Conservation (phyloP, 2,888 invertebrate genomes). For the Xylota segnis region DNA sequence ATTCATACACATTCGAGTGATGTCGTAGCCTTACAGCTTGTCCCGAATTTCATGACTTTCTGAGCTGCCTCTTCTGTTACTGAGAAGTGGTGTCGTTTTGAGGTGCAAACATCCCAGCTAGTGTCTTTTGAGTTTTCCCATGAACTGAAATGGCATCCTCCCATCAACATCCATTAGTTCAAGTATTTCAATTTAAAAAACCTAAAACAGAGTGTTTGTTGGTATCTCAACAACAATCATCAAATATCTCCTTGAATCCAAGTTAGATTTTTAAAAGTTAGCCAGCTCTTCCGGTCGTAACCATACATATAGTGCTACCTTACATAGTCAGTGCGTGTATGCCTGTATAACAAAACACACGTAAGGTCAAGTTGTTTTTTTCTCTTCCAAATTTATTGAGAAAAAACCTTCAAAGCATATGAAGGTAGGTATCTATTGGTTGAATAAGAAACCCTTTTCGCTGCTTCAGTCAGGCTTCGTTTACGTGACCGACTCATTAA, state of each 20-base stretch:
- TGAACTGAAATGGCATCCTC: too few relatives aligned
- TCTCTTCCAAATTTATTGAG: neutral
- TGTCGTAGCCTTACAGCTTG: too few relatives aligned
- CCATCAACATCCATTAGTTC: too few relatives aligned
- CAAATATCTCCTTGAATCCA: constrained; percentile 32
- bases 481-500: constrained; percentile 51
- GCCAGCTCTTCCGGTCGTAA: constrained; percentile 26
- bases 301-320: neutral
- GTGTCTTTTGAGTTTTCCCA: too few relatives aligned
- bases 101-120: too few relatives aligned
- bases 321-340: neutral
- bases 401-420: constrained; percentile 23
- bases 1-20: too few relatives aligned
- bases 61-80: too few relatives aligned
- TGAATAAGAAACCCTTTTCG: constrained; percentile 33
- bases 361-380: constrained; percentile 27
- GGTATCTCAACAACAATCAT: neutral
- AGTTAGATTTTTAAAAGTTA: constrained; percentile 36
- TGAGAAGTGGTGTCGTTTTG: too few relatives aligned
- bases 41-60: too few relatives aligned
- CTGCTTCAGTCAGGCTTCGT: constrained; percentile 15
- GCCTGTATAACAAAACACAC: neutral
- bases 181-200: too few relatives aligned
- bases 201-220: too few relatives aligned
- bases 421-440: too few relatives aligned